Percentiles rank a stretch among this genome's conserved stretches.
Conservation (phyloP, 1,140 invertebrate genomes). For the Monomorium pharaonis region DNA sequence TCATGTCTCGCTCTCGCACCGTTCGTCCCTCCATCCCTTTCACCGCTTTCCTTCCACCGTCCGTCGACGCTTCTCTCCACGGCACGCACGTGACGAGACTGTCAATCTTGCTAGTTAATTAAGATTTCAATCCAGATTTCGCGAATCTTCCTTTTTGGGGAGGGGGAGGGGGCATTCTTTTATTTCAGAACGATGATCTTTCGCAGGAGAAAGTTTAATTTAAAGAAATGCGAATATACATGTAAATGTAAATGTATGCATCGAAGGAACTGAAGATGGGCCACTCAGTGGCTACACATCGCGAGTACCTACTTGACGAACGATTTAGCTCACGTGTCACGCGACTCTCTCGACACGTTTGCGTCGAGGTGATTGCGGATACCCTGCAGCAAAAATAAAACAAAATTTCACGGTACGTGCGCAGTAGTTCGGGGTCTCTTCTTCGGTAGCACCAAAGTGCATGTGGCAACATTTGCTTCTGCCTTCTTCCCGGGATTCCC, state of each 20-base stretch:
- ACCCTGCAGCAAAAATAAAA: not conserved
- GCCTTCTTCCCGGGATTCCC: not conserved
- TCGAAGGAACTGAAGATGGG: not conserved
- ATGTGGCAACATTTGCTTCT: too few relatives aligned
- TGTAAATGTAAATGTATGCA: not conserved
- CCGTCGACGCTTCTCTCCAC: constrained; percentile 21
- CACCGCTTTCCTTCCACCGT: not conserved
- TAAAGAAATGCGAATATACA: not conserved
- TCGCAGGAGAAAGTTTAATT: not conserved
- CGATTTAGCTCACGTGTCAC: constrained; percentile 44
- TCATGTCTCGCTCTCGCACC: constrained; percentile 60
- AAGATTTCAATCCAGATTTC: constrained; percentile 24
- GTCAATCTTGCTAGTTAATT: not conserved
- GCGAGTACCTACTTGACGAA: constrained; percentile 38
- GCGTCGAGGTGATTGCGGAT: constrained; percentile 7
- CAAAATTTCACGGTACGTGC: constrained; percentile 17
- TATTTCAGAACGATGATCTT: not conserved
- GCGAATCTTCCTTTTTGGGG: not conserved
- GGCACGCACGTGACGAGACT: constrained; percentile 30
- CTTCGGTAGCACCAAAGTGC: not conserved
- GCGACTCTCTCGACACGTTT: constrained; percentile 18
- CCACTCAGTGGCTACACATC: constrained; percentile 40
- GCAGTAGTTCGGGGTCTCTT: not conserved
- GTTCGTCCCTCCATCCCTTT: constrained; percentile 30
- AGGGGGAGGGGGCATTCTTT: too few relatives aligned